Evolutionary conservation across 1,140 invertebrate genomes (phyloP).

Genomic region (Temnothorax longispinosus): DNA sequence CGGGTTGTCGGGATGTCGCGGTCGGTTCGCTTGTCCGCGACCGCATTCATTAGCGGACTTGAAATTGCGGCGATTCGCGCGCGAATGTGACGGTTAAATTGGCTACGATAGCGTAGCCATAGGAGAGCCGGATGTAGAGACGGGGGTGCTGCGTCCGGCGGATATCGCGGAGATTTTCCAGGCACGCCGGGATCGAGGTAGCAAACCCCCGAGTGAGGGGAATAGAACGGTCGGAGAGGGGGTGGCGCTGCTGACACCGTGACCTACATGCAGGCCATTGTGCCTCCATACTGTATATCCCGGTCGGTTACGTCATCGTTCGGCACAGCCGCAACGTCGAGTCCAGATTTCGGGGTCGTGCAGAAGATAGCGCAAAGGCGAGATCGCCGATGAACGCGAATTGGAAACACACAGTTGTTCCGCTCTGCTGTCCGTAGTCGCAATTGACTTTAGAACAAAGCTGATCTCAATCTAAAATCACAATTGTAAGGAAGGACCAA

Average conservation of each 20-base stretch:
- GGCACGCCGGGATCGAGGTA: slow-evolving; percentile 44
- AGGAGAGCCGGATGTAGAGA: not conserved
- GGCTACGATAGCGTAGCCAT: not conserved
- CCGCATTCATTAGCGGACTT: slow-evolving; percentile 61
- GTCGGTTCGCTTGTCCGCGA: slow-evolving; percentile 24
- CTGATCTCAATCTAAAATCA: not conserved
- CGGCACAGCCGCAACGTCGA: slow-evolving; percentile 41
- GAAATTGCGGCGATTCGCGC: slow-evolving; percentile 65
- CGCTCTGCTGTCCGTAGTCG: not conserved
- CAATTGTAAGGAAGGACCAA: not conserved
- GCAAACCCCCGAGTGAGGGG: slow-evolving; percentile 33
- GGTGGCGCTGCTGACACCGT: slow-evolving; percentile 72
- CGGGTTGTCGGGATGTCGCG: slow-evolving; percentile 2
- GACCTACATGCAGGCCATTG: slow-evolving; percentile 74
- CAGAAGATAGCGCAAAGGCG: slow-evolving; percentile 4
- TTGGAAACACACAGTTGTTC: not conserved
- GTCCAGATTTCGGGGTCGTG: slow-evolving; percentile 25
- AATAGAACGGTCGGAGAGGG: not conserved
- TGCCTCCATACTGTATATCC: slow-evolving; percentile 57
- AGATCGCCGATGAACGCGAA: not conserved
- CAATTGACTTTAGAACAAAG: slow-evolving; percentile 14
- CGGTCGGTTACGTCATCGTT: slow-evolving; percentile 65
- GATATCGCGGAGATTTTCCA: slow-evolving; percentile 56
- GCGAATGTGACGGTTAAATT: slow-evolving; percentile 37
- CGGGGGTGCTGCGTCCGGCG: slow-evolving; percentile 6